Evolutionary conservation across 1,140 invertebrate genomes (phyloP).

Genomic region (Drosophila ogumai): DNA sequence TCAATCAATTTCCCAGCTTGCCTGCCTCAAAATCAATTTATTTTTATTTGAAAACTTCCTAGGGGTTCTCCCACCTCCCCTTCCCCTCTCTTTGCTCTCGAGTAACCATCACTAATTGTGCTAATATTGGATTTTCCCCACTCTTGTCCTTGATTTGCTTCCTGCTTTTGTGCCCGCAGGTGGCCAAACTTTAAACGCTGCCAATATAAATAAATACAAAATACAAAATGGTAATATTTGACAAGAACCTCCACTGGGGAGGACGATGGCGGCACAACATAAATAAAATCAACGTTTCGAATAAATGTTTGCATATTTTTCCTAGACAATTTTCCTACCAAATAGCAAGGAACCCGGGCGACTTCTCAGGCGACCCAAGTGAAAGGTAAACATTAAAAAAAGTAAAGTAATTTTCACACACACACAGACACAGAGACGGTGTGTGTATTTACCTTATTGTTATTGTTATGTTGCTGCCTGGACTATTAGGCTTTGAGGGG

Average conservation of each 20-base stretch:
- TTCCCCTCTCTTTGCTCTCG: not conserved
- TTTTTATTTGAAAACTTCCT: slow-evolving; percentile 62
- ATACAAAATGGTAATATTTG: slow-evolving; percentile 80
- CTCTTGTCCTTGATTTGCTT: slow-evolving; percentile 40
- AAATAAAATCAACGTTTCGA: slow-evolving; percentile 82
- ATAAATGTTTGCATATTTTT: slow-evolving; percentile 83
- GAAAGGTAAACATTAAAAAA: slow-evolving; percentile 53
- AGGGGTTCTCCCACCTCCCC: not conserved
- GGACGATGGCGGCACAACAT: slow-evolving; percentile 45
- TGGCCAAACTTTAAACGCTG: slow-evolving; percentile 78
- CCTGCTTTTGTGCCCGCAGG: slow-evolving; percentile 60
- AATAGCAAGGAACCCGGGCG: slow-evolving; percentile 47
- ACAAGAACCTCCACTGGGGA: slow-evolving; percentile 8
- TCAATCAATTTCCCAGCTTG: slow-evolving; percentile 32
- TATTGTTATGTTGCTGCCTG: slow-evolving; percentile 42
- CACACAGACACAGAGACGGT: not conserved
- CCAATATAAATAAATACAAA: slow-evolving; percentile 78
- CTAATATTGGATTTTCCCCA: slow-evolving; percentile 74
- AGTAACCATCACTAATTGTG: slow-evolving; percentile 70
- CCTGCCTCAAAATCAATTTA: slow-evolving; percentile 62
- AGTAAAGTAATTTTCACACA: slow-evolving; percentile 43
- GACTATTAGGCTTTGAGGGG: slow-evolving; percentile 42
- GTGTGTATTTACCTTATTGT: slow-evolving; percentile 41
- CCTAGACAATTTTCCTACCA: slow-evolving; percentile 63
- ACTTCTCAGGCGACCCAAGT: slow-evolving; percentile 26